These are phyloP conservation scores for Marcusenius ussheri DNA, from an alignment of 2,113 vertebrate genomes.

Conservation along the genomic window DNA sequence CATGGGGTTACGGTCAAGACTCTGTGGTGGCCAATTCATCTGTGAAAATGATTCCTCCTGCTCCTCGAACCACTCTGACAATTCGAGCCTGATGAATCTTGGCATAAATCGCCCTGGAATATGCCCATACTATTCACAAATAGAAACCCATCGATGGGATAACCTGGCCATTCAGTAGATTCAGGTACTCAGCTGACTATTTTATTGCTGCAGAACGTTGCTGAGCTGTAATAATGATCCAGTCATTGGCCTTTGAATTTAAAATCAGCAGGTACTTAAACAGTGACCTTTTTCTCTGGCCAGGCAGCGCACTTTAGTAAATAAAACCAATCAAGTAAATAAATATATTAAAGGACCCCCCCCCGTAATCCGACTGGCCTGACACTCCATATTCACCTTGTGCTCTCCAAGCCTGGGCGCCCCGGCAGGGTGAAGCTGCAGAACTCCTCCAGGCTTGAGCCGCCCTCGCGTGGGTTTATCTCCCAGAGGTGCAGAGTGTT, in stretches of 20 bases:
- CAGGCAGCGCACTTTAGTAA: not conserved
- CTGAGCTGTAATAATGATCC: no score
- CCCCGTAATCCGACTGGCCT: not conserved
- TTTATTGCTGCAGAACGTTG: no score
- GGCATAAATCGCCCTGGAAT: no score
- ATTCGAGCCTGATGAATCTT: not conserved
- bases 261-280: not conserved
- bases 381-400: slow-evolving; percentile 62
- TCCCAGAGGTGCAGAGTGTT: slow-evolving; percentile 91
- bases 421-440: slow-evolving; percentile 71
- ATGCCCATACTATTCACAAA: no score
- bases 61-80: not conserved
- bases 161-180: no score
- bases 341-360: not conserved
- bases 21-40: not conserved
- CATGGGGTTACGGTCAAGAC: not conserved
- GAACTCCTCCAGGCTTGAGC: slow-evolving; percentile 73
- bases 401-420: slow-evolving; percentile 74
- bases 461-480: slow-evolving; percentile 64
- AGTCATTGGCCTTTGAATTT: not conserved
- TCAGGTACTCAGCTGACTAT: no score
- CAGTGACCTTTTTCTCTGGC: not conserved
- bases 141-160: no score
- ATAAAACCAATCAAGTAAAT: not conserved
- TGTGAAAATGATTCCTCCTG: not conserved